Evolutionary conservation across 2,113 vertebrate species (phyloP).

Genomic region (Serinus canaria): DNA sequence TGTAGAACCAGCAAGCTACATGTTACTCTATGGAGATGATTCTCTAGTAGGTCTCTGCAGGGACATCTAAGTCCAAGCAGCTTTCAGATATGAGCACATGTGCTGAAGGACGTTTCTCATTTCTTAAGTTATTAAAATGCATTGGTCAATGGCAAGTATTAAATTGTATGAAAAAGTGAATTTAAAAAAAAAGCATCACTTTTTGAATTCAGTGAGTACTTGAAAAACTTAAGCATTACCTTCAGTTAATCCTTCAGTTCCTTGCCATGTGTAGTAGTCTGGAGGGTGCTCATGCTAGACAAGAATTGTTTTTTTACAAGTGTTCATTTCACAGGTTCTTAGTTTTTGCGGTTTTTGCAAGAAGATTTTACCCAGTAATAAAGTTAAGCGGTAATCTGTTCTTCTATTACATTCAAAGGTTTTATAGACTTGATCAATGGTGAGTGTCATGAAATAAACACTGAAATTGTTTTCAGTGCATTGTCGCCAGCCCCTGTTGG

Average conservation of each 20-base stretch:
- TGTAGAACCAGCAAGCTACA: accelerated
- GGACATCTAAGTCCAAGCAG: background rate
- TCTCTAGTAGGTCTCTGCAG: background rate
- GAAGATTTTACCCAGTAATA: background rate
- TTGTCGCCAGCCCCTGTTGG: background rate
- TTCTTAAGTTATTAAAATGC: background rate
- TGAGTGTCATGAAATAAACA: background rate
- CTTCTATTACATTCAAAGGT: slow-evolving; percentile 1
- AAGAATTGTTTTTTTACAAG: background rate
- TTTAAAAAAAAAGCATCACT: background rate
- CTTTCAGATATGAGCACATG: background rate
- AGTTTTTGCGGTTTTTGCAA: background rate
- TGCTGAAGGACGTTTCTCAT: background rate
- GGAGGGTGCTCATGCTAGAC: background rate
- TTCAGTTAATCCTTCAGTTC: background rate
- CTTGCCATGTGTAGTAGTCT: background rate
- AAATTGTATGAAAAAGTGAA: background rate
- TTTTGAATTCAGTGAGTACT: background rate
- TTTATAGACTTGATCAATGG: slow-evolving; percentile 5
- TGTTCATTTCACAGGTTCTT: slow-evolving; percentile 13
- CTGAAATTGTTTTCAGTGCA: background rate
- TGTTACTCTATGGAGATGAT: accelerated
- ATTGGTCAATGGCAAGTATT: background rate
- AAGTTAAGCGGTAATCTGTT: background rate
- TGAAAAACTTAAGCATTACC: background rate